Evolutionary conservation across 2,888 invertebrate species (phyloP).

Genomic region (Brachypalpus laphriformis): DNA sequence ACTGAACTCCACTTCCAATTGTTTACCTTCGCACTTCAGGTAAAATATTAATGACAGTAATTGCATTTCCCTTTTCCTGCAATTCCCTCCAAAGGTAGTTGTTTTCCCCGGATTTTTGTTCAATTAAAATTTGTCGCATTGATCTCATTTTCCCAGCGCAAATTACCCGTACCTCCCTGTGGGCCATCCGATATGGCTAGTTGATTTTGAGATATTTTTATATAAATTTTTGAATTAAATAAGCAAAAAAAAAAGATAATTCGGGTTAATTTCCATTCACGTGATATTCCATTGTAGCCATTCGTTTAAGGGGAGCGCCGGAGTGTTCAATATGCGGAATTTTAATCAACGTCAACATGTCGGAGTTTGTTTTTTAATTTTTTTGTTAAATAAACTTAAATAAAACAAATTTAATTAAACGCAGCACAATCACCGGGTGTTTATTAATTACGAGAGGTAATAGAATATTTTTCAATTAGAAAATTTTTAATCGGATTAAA

Average conservation of each 20-base stretch:
- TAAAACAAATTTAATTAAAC: constrained; percentile 43
- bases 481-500: constrained; percentile 50
- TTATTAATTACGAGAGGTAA: constrained; percentile 17
- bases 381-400: background rate
- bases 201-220: background rate
- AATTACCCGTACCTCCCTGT: background rate
- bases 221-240: background rate
- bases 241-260: background rate
- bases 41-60: constrained; percentile 4
- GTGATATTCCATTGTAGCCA: background rate
- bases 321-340: background rate
- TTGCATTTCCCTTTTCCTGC: background rate
- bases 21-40: background rate
- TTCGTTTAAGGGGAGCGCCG: background rate
- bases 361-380: background rate
- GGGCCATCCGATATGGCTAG: background rate
- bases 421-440: background rate
- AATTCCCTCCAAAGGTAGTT: background rate
- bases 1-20: background rate
- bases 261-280: constrained; percentile 20
- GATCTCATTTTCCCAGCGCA: background rate
- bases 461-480: constrained; percentile 24
- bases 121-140: background rate
- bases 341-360: constrained; percentile 37
- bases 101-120: background rate